phyloP scores from a whole-genome alignment of 1,140 invertebrate species.

The Gryon sp. region DNA sequence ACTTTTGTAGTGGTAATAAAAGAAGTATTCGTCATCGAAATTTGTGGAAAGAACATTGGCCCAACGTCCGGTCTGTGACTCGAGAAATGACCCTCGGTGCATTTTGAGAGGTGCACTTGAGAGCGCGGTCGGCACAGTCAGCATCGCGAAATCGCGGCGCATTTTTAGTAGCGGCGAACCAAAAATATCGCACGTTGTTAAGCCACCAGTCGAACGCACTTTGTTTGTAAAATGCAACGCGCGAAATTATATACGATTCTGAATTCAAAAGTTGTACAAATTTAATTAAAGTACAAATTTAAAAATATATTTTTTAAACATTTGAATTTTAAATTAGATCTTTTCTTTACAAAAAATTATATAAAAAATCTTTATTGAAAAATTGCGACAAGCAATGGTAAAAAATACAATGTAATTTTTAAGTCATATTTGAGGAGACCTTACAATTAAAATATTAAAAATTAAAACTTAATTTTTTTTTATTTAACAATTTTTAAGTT shows the following conservation, averaged over 20 bases:
- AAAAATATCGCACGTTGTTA: constrained; percentile 68
- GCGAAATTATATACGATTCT: too few relatives aligned
- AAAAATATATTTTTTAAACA: too few relatives aligned
- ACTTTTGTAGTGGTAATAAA: neutral
- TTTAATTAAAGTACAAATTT: neutral
- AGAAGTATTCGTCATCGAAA: constrained; percentile 76
- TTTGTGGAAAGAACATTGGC: constrained; percentile 75
- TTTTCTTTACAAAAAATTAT: too few relatives aligned
- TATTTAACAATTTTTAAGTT: constrained; percentile 6
- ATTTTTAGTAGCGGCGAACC: constrained; percentile 71
- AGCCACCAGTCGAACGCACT: constrained; percentile 30
- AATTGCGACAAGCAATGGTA: too few relatives aligned
- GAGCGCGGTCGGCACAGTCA: constrained; percentile 54
- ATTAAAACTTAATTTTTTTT: too few relatives aligned
- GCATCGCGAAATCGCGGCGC: constrained; percentile 67
- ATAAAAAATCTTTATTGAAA: too few relatives aligned
- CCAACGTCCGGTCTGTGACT: constrained; percentile 74
- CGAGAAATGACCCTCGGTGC: constrained; percentile 75
- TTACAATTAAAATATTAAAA: too few relatives aligned
- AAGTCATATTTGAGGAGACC: too few relatives aligned
- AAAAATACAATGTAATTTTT: too few relatives aligned
- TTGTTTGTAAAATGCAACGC: constrained; percentile 25
- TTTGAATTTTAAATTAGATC: too few relatives aligned
- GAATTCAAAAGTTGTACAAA: neutral
- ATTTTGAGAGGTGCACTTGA: constrained; percentile 70